Conservation (phyloP, 2,888 invertebrate genomes). For the Spodoptera littoralis region DNA sequence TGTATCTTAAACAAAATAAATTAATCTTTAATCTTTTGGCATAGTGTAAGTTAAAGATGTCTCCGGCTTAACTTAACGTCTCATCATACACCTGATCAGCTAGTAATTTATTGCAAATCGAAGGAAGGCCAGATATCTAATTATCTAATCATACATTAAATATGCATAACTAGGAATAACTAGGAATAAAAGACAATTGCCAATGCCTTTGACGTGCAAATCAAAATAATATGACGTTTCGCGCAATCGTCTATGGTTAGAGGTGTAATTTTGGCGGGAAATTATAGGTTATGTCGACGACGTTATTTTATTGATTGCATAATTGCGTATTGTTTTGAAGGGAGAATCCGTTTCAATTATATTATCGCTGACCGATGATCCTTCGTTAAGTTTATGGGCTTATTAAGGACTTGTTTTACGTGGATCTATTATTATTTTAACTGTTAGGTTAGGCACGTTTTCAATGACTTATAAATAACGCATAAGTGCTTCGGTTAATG, state of each 20-base stretch:
- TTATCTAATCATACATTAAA: constrained; percentile 36
- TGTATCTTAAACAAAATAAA: neutral
- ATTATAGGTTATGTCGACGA: constrained; percentile 7
- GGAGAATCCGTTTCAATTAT: neutral
- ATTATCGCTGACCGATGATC: no score
- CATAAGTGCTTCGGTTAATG: no score
- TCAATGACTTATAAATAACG: no score
- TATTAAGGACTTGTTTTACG: no score
- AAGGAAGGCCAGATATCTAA: constrained; percentile 35
- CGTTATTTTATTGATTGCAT: constrained; percentile 15
- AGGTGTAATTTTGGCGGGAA: constrained; percentile 38
- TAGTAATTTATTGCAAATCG: constrained; percentile 37
- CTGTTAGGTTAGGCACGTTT: no score
- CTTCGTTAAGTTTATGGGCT: no score
- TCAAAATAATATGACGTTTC: constrained; percentile 55
- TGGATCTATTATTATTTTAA: no score
- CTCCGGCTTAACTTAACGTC: constrained; percentile 11
- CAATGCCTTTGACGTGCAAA: constrained; percentile 26
- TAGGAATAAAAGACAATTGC: constrained; percentile 30
- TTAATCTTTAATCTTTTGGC: constrained; percentile 10
- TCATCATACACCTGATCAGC: constrained; percentile 18
- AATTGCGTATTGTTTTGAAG: constrained; percentile 5
- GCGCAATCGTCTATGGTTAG: constrained; percentile 15
- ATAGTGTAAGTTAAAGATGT: constrained; percentile 29
- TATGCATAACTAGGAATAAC: constrained; percentile 12